These are phyloP conservation scores for Bubalus kerabau DNA, from an alignment of 2,113 vertebrate species.

Conservation along the genomic window DNA sequence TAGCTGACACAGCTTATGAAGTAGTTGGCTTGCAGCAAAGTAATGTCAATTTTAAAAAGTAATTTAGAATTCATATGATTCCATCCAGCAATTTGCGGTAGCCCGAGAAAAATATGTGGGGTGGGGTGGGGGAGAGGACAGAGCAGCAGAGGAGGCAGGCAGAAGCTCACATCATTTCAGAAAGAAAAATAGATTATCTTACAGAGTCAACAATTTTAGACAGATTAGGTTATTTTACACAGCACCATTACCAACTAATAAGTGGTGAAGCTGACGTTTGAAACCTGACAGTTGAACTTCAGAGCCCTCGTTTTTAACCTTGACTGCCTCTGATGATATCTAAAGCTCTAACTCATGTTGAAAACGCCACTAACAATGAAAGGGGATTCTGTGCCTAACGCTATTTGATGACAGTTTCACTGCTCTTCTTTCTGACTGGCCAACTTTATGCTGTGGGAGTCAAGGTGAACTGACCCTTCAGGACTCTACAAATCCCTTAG, in stretches of 20 bases:
- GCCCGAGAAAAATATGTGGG: constrained; percentile 29
- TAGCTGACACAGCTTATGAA: constrained; percentile 52
- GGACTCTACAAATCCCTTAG: not conserved
- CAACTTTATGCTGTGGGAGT: not conserved
- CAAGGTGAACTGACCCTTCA: not conserved
- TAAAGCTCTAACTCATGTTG: not conserved
- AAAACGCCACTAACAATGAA: not conserved
- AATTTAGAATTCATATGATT: constrained; percentile 59
- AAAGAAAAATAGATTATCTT: constrained; percentile 14
- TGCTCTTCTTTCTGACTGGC: not conserved
- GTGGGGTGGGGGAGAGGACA: not conserved
- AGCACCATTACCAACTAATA: not conserved
- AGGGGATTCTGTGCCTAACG: not conserved
- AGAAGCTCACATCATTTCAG: not conserved
- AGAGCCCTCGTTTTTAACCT: not conserved
- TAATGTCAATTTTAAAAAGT: constrained; percentile 54
- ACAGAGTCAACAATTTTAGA: not conserved
- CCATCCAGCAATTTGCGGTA: constrained; percentile 19
- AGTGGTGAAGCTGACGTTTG: not conserved
- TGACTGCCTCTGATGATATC: not conserved
- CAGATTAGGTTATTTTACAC: constrained; percentile 5
- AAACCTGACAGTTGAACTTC: not conserved
- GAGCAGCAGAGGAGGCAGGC: not conserved
- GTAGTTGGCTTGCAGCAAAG: constrained; percentile 64
- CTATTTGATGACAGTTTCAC: not conserved